phyloP scores from a whole-genome alignment of 2,113 vertebrate genomes.

The Shinisaurus crocodilurus region DNA sequence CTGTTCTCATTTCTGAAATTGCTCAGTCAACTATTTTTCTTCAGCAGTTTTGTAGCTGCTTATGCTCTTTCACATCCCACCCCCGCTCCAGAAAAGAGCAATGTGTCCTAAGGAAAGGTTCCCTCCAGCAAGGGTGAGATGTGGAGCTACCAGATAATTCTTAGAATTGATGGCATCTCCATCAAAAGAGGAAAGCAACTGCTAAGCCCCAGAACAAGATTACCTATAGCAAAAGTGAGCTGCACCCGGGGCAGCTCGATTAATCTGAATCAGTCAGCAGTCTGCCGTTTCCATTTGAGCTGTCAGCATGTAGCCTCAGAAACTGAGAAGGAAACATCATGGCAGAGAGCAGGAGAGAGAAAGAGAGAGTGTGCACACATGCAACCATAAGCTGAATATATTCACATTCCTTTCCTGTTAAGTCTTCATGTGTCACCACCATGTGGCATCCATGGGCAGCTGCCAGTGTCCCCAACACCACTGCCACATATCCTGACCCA shows the following conservation, averaged over 20 bases:
- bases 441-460: neutral
- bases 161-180: neutral
- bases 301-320: neutral
- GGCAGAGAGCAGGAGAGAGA: neutral
- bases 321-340: neutral
- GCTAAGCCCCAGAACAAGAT: neutral
- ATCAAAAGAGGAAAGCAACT: neutral
- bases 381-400: neutral
- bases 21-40: neutral
- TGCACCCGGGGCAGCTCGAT: neutral
- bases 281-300: neutral
- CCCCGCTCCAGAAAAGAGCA: neutral
- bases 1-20: neutral
- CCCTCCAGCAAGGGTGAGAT: neutral
- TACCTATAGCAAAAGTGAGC: neutral
- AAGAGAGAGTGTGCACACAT: too few species aligned
- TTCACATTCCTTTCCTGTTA: neutral
- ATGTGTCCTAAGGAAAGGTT: too few species aligned
- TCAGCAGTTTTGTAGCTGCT: neutral
- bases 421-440: neutral
- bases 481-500: neutral
- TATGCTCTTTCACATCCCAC: neutral
- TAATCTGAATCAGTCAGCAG: conserved; percentile 17
- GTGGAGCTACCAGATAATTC: neutral
- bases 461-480: too few species aligned